Evolutionary conservation across 2,888 invertebrate genomes (phyloP).

Genomic region (Drosophila yooni): DNA sequence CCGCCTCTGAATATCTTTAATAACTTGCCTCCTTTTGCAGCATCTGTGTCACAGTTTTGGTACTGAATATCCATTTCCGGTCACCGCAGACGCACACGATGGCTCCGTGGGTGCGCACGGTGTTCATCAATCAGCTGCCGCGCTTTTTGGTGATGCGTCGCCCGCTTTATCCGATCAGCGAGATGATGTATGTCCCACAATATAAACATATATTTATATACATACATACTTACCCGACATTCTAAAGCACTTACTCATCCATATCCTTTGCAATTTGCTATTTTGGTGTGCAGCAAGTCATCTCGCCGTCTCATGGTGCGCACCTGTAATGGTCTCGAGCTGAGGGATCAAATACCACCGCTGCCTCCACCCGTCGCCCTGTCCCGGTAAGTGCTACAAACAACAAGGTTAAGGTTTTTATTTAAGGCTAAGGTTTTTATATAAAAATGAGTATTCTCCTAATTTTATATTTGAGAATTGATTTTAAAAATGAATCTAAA

Average conservation of each 20-base stretch:
- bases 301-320: slow-evolving; percentile 89
- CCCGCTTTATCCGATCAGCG: slow-evolving; percentile 87
- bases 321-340: slow-evolving; percentile 91
- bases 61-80: slow-evolving; percentile 98
- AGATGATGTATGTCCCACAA: slow-evolving; percentile 82
- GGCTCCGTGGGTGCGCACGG: slow-evolving; percentile 98
- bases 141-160: slow-evolving; percentile 96
- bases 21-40: slow-evolving; percentile 85
- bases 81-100: slow-evolving; percentile 99
- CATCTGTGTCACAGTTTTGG: slow-evolving; percentile 97
- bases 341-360: slow-evolving; percentile 87
- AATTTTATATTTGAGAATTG: background rate
- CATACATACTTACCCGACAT: background rate
- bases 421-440: too few relatives aligned
- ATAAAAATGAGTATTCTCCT: too few relatives aligned
- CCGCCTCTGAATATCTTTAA: background rate
- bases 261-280: slow-evolving; percentile 8
- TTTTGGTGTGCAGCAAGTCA: slow-evolving; percentile 77
- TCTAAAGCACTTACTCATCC: background rate
- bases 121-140: slow-evolving; percentile 98
- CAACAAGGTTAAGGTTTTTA: too few relatives aligned
- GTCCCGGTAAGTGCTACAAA: slow-evolving; percentile 83
- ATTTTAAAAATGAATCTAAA: background rate
- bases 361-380: slow-evolving; percentile 87
- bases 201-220: background rate